Evolutionary conservation across 2,113 vertebrate species (phyloP).

Genomic region (Caloenas nicobarica): DNA sequence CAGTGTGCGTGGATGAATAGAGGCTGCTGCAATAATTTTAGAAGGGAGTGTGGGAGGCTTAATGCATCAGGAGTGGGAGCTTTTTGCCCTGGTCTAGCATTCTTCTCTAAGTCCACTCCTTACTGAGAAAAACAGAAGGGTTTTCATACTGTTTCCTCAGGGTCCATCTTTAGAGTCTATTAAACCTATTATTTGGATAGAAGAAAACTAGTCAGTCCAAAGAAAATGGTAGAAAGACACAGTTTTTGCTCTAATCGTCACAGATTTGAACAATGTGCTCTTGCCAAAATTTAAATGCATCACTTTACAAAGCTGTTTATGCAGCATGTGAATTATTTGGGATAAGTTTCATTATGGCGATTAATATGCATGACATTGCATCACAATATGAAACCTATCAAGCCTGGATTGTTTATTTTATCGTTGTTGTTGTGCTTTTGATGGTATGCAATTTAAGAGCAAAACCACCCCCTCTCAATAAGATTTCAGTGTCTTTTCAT

Average conservation of each 20-base stretch:
- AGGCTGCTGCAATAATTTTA: neutral
- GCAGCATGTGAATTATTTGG: conserved; percentile 49
- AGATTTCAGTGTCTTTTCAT: neutral
- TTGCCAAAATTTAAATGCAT: conserved; percentile 23
- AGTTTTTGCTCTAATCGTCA: neutral
- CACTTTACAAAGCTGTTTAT: conserved; percentile 46
- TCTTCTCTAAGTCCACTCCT: neutral
- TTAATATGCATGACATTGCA: conserved; percentile 51
- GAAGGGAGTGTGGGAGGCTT: neutral
- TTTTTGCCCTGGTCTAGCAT: neutral
- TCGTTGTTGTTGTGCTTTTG: conserved; percentile 1
- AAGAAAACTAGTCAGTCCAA: neutral
- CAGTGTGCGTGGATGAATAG: neutral
- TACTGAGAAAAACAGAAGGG: neutral
- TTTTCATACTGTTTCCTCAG: neutral
- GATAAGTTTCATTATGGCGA: conserved; percentile 46
- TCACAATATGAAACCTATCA: conserved; percentile 37
- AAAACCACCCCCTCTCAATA: neutral
- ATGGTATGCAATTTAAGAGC: neutral
- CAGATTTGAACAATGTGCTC: neutral
- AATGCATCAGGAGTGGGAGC: neutral
- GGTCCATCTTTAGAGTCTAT: neutral
- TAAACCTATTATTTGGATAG: neutral
- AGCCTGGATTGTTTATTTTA: conserved; percentile 35
- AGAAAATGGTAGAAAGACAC: neutral